Conservation (phyloP, 2,113 vertebrate genomes). For the Dascyllus trimaculatus region DNA sequence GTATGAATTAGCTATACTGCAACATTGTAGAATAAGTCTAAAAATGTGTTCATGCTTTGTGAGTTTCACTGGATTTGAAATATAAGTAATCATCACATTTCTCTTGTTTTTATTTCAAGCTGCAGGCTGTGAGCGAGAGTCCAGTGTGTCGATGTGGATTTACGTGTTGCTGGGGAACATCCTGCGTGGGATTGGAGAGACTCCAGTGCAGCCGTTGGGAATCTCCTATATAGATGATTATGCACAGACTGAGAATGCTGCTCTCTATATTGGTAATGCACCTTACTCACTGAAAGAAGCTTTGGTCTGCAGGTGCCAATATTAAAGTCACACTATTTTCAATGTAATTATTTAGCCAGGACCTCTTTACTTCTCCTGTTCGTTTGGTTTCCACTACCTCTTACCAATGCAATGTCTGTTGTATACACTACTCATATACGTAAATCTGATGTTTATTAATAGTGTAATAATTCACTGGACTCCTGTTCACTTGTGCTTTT, state of each 20-base stretch:
- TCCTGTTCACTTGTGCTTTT: background rate
- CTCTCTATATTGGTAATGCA: slow-evolving; percentile 91
- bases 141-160: slow-evolving; percentile 89
- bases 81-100: background rate
- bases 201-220: slow-evolving; percentile 90
- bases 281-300: background rate
- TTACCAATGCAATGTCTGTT: background rate
- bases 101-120: background rate
- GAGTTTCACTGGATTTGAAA: background rate
- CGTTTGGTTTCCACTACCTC: background rate
- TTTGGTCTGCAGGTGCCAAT: background rate
- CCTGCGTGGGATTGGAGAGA: slow-evolving; percentile 93
- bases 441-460: background rate
- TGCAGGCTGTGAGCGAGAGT: slow-evolving; percentile 86
- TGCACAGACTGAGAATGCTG: slow-evolving; percentile 89
- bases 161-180: slow-evolving; percentile 91
- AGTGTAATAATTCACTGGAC: background rate
- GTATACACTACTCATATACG: background rate
- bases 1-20: too few species aligned
- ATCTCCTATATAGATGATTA: slow-evolving; percentile 94
- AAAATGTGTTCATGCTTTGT: background rate
- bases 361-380: background rate
- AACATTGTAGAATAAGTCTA: background rate
- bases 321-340: background rate
- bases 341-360: background rate